These are phyloP conservation scores for Oryctes rhinoceros DNA, from an alignment of 1,140 invertebrate species.

Conservation along the genomic window DNA sequence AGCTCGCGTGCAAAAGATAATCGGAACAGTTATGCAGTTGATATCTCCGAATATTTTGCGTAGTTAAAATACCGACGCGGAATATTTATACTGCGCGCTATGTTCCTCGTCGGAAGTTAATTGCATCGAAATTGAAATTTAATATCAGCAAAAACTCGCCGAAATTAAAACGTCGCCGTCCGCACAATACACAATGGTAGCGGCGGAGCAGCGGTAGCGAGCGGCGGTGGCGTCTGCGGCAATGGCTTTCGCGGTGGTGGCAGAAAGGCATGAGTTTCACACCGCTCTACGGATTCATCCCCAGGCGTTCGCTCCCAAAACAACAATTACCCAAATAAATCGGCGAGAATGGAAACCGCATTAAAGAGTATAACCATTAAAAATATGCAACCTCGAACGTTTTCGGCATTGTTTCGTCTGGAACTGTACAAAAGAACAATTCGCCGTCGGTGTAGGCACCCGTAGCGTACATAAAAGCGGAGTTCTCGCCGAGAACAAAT, in stretches of 20 bases:
- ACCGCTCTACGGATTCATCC: constrained; percentile 8
- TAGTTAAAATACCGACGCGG: not conserved
- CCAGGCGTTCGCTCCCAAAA: constrained; percentile 24
- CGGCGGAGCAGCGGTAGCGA: not conserved
- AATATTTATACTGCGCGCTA: not conserved
- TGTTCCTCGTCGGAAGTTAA: constrained; percentile 12
- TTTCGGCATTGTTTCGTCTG: constrained; percentile 20
- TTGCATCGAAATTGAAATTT: constrained; percentile 37
- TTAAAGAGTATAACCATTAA: constrained; percentile 26
- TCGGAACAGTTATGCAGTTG: not conserved
- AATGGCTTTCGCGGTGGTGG: constrained; percentile 15
- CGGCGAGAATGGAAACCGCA: constrained; percentile 31
- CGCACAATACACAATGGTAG: constrained; percentile 27
- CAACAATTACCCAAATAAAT: constrained; percentile 36
- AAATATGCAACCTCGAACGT: constrained; percentile 35
- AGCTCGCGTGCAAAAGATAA: too few relatives aligned
- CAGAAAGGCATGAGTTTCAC: constrained; percentile 7
- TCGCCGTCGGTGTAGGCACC: not conserved
- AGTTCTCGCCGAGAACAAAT: constrained; percentile 17
- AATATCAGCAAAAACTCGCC: constrained; percentile 35
- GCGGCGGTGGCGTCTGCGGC: constrained; percentile 12
- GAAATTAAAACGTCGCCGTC: constrained; percentile 32
- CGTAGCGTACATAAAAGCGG: constrained; percentile 6
- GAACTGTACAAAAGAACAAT: not conserved
- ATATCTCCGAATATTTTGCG: not conserved